Evolutionary conservation across 2,797 vertebrate genomes (phyloP).

Genomic region (Scarus forsteni): DNA sequence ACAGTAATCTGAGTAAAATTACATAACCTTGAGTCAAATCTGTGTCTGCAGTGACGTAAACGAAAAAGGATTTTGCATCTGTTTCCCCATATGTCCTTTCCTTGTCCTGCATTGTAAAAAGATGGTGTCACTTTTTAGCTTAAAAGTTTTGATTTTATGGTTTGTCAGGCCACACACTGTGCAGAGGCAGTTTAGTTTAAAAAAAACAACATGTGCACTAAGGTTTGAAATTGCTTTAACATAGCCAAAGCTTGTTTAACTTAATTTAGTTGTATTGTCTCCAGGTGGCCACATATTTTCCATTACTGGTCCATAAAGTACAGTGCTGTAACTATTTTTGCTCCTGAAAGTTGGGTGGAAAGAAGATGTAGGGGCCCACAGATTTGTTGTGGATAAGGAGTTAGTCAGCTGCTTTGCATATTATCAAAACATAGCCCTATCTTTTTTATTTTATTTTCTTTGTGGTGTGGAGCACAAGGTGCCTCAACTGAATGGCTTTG

Average conservation of each 20-base stretch:
- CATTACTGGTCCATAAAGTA: not conserved
- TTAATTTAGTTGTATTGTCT: too few species aligned
- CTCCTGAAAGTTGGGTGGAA: too few species aligned
- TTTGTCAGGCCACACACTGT: not conserved
- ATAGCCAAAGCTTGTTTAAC: not conserved
- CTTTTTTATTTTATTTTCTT: too few species aligned
- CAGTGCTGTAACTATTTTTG: too few species aligned
- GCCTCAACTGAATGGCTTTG: too few species aligned
- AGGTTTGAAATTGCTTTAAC: not conserved
- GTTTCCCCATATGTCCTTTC: not conserved
- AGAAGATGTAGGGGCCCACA: too few species aligned
- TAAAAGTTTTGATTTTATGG: not conserved
- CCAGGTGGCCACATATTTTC: not conserved
- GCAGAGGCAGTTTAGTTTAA: not conserved
- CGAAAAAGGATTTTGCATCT: not conserved
- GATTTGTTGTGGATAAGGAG: too few species aligned
- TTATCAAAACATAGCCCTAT: too few species aligned
- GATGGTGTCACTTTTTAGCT: not conserved
- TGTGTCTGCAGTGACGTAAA: not conserved
- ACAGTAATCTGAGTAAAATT: not conserved
- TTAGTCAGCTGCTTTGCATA: too few species aligned
- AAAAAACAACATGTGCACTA: not conserved
- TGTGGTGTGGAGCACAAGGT: too few species aligned
- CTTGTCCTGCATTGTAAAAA: conserved; percentile 2
- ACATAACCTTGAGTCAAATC: not conserved